phyloP scores from a whole-genome alignment of 1,140 invertebrate genomes.

The Carposina sasakii region DNA sequence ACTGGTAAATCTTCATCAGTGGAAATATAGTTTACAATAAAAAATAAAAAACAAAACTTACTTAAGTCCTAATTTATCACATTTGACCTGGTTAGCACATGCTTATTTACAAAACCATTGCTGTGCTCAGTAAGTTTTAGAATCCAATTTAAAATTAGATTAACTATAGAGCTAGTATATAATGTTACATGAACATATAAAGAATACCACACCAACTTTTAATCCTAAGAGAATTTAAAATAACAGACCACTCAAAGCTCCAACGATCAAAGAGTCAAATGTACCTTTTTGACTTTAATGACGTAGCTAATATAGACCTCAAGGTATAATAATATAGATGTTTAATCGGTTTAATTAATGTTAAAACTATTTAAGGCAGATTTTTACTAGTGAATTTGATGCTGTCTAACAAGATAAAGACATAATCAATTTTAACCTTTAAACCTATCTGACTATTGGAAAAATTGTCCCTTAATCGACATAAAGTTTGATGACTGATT shows the following conservation, averaged over 20 bases:
- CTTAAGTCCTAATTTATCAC: slow-evolving; percentile 66
- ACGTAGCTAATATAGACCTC: too few relatives aligned
- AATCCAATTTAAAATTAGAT: slow-evolving; percentile 54
- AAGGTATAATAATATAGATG: too few relatives aligned
- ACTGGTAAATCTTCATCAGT: slow-evolving; percentile 23
- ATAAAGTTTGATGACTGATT: too few relatives aligned
- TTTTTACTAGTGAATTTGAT: too few relatives aligned
- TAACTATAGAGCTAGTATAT: slow-evolving; percentile 45
- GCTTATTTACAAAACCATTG: slow-evolving; percentile 52
- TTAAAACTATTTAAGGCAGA: too few relatives aligned
- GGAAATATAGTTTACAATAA: slow-evolving; percentile 15
- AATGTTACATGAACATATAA: slow-evolving; percentile 61
- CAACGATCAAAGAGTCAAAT: too few relatives aligned
- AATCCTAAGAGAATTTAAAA: slow-evolving; percentile 62
- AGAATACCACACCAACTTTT: slow-evolving; percentile 68
- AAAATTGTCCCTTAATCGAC: too few relatives aligned
- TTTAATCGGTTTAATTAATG: too few relatives aligned
- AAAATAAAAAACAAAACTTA: slow-evolving; percentile 23
- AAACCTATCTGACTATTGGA: too few relatives aligned
- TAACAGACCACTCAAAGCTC: slow-evolving; percentile 59
- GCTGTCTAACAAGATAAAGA: too few relatives aligned
- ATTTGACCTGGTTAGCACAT: slow-evolving; percentile 63
- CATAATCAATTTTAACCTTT: too few relatives aligned
- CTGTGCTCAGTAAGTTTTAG: slow-evolving; percentile 55
- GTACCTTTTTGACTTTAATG: too few relatives aligned